Conservation (phyloP, 2,888 invertebrate species). For the Zhengitettix transpicula region DNA sequence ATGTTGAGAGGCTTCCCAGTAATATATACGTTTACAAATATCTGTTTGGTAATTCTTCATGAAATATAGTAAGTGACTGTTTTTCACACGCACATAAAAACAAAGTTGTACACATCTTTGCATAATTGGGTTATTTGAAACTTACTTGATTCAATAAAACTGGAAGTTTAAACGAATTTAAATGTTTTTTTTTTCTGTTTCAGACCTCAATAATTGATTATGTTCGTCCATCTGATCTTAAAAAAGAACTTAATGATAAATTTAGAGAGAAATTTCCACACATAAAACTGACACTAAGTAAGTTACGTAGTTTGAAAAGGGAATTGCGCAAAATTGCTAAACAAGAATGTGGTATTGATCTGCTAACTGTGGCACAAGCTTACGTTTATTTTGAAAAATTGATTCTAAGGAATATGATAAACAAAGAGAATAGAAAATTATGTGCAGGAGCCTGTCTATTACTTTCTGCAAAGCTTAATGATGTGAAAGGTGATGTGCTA, state of each 20-base stretch:
- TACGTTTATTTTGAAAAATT: constrained; percentile 98
- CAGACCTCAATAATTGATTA: constrained; percentile 91
- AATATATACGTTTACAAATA: too few species aligned
- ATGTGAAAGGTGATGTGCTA: constrained; percentile 80
- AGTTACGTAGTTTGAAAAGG: constrained; percentile 86
- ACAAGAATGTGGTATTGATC: constrained; percentile 57
- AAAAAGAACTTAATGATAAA: constrained; percentile 93
- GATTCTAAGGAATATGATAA: constrained; percentile 78
- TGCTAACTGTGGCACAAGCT: constrained; percentile 86
- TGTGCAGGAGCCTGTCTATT: constrained; percentile 91
- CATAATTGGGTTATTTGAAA: background rate
- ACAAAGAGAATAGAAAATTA: constrained; percentile 87
- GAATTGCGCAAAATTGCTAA: constrained; percentile 90
- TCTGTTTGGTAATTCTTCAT: too few species aligned
- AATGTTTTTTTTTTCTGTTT: constrained; percentile 13
- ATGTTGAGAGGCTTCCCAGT: too few species aligned
- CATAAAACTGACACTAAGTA: constrained; percentile 86
- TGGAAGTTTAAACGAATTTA: background rate
- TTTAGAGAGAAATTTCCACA: constrained; percentile 90
- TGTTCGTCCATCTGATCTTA: constrained; percentile 85
- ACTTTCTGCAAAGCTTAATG: constrained; percentile 90
- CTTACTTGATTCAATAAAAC: background rate
- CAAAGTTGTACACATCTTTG: too few species aligned
- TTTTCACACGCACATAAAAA: too few species aligned
- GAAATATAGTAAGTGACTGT: too few species aligned